phyloP scores from a whole-genome alignment of 2,113 vertebrate genomes.

The Peromyscus polionotus region DNA sequence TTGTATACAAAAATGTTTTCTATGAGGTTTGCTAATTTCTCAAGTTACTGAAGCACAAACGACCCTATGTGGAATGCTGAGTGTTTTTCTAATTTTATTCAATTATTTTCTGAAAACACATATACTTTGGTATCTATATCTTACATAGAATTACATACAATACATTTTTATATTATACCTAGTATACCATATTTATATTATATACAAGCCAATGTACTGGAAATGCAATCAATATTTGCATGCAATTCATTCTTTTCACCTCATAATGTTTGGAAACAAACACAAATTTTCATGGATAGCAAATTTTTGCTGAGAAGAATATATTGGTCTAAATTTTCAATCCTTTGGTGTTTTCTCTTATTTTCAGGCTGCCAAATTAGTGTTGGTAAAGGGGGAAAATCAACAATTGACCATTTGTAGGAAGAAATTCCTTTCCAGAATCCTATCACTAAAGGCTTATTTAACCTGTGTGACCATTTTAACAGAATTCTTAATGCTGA shows the following conservation, averaged over 20 bases:
- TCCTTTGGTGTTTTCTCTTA: constrained; percentile 48
- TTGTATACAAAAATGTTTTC: not conserved
- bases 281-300: not conserved
- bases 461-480: constrained; percentile 39
- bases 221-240: constrained; percentile 1
- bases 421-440: constrained; percentile 27
- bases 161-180: not conserved
- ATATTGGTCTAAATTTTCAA: not conserved
- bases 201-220: not conserved
- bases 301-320: constrained; percentile 1
- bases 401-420: not conserved
- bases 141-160: not conserved
- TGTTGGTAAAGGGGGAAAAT: not conserved
- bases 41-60: not conserved
- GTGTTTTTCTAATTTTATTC: not conserved
- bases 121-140: not conserved
- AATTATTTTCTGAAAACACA: not conserved
- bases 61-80: not conserved
- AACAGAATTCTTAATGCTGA: constrained; percentile 54
- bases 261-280: not conserved
- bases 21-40: not conserved
- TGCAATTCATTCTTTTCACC: not conserved
- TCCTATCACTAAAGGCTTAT: not conserved
- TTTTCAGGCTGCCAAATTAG: constrained; percentile 68
- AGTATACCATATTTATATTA: not conserved